Evolutionary conservation across 2,888 invertebrate genomes (phyloP).

Genomic region (Melieria omissa): DNA sequence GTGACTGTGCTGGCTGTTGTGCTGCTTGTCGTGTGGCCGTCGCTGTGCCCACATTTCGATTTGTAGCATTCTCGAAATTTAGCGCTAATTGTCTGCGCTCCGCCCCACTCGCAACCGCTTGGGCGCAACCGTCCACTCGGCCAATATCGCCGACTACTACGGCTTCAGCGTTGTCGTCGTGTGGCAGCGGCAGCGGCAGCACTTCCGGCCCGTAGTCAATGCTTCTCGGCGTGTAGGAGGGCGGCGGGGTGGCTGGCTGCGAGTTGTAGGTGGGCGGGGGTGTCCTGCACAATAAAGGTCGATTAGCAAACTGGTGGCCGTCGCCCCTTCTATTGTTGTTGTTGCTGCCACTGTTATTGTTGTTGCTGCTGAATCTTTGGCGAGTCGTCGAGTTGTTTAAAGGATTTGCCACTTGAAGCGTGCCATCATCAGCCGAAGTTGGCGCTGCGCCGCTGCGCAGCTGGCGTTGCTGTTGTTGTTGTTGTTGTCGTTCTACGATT

Average conservation of each 20-base stretch:
- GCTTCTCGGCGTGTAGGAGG: conserved; percentile 56
- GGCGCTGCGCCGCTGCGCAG: conserved; percentile 7
- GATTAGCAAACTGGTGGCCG: conserved; percentile 44
- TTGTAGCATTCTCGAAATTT: conserved; percentile 30
- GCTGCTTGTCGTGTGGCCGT: conserved; percentile 34
- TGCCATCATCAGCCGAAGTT: neutral
- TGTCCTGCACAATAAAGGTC: conserved; percentile 48
- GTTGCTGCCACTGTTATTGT: conserved; percentile 13
- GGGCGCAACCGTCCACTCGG: conserved; percentile 5
- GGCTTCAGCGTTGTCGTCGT: neutral
- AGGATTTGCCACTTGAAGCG: conserved; percentile 35
- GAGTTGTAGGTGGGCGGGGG: conserved; percentile 56
- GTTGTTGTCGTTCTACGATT: conserved; percentile 35
- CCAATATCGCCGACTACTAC: neutral
- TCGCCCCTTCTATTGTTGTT: neutral
- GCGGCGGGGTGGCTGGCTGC: conserved; percentile 61
- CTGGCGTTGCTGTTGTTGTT: conserved; percentile 19
- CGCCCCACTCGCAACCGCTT: conserved; percentile 11
- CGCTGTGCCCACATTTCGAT: conserved; percentile 27
- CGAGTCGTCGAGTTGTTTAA: conserved; percentile 31
- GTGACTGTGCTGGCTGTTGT: conserved; percentile 27
- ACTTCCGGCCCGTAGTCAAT: conserved; percentile 18
- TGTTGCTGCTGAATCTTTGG: conserved; percentile 30
- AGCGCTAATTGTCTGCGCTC: conserved; percentile 16
- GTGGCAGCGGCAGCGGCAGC: conserved; percentile 31